phyloP scores from a whole-genome alignment of 1,140 invertebrate genomes.

The Hypothenemus hampei region DNA sequence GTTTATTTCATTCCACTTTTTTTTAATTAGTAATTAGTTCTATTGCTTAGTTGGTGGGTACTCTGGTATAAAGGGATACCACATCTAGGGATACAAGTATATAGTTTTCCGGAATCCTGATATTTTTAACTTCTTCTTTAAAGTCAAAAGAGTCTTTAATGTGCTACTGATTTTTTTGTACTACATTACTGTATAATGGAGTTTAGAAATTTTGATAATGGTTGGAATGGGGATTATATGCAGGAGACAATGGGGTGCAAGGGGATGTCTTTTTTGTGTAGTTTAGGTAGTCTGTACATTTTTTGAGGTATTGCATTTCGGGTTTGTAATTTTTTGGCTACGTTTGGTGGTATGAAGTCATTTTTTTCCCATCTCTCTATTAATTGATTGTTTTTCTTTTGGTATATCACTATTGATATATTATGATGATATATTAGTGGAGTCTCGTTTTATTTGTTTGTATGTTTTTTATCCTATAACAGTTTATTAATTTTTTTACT shows the following conservation, averaged over 20 bases:
- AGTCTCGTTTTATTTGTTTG: too few relatives aligned
- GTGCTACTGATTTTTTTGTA: not conserved
- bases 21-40: too few relatives aligned
- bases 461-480: too few relatives aligned
- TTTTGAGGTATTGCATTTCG: not conserved
- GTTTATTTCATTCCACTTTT: not conserved
- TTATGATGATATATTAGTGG: too few relatives aligned
- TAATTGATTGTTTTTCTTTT: too few relatives aligned
- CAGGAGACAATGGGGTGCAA: not conserved
- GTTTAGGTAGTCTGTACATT: conserved; percentile 8
- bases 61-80: not conserved
- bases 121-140: not conserved
- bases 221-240: not conserved
- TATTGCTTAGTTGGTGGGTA: not conserved
- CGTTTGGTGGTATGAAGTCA: not conserved
- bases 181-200: not conserved
- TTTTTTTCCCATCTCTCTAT: too few relatives aligned
- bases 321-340: not conserved
- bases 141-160: not conserved
- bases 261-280: not conserved
- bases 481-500: too few relatives aligned
- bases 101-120: not conserved
- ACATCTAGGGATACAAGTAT: not conserved
- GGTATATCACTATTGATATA: too few relatives aligned
- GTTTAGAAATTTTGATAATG: too few relatives aligned